Conservation (phyloP, 2,113 vertebrate species). For the Typhlomys cinereus region DNA sequence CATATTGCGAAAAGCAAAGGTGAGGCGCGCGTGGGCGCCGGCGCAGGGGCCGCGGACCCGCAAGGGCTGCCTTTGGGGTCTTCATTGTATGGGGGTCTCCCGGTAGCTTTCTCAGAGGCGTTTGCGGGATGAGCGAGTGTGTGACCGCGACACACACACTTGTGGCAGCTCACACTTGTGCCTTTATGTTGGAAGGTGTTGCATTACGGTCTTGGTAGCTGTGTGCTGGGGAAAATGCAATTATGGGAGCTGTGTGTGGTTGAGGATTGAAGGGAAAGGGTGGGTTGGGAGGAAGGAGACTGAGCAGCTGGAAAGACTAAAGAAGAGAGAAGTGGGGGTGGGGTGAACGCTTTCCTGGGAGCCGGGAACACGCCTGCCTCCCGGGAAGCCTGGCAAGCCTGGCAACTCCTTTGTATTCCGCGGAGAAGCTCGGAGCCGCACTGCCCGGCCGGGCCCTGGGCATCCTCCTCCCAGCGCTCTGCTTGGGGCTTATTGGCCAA, state of each 20-base stretch:
- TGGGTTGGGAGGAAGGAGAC: conserved; percentile 21
- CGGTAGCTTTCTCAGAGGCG: not conserved
- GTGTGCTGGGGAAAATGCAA: not conserved
- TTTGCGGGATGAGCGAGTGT: conserved; percentile 22
- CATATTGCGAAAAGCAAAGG: conserved; percentile 66
- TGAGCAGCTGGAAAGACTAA: not conserved
- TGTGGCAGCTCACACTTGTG: conserved; percentile 64
- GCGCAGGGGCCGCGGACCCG: not conserved
- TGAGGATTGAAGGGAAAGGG: conserved; percentile 40
- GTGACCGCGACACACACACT: conserved; percentile 63
- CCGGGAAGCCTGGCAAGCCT: too few relatives aligned
- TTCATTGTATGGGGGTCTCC: conserved; percentile 14
- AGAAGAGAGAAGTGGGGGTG: conserved; percentile 43
- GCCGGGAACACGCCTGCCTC: not conserved
- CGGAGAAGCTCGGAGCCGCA: conserved; percentile 17
- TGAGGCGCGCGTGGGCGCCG: not conserved
- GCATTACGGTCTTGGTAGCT: not conserved
- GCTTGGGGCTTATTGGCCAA: not conserved
- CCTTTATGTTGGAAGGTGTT: conserved; percentile 50
- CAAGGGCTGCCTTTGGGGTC: not conserved
- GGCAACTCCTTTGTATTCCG: conserved; percentile 74
- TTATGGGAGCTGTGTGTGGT: conserved; percentile 7
- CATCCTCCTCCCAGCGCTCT: not conserved
- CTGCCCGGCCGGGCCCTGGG: not conserved
- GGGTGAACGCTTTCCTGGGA: not conserved